Conservation (phyloP, 2,797 vertebrate species). For the Enteromius fasciolatus region DNA sequence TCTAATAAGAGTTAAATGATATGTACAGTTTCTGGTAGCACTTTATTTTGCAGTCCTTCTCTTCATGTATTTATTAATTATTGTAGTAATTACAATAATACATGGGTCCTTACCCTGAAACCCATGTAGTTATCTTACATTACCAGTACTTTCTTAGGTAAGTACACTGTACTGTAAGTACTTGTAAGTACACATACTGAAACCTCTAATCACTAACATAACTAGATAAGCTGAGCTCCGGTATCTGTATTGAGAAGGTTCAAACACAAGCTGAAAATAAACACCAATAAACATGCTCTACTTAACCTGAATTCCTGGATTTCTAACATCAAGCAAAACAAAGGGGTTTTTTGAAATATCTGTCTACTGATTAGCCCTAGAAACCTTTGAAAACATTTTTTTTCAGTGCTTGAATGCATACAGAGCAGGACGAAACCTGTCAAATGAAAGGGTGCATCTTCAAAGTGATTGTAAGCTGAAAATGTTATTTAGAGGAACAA, state of each 20-base stretch:
- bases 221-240: not conserved
- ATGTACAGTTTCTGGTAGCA: not conserved
- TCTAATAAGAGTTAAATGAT: not conserved
- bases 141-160: too few species aligned
- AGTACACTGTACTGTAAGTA: too few species aligned
- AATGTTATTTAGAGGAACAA: not conserved
- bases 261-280: not conserved
- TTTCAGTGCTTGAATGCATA: not conserved
- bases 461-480: not conserved
- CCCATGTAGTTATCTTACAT: too few species aligned
- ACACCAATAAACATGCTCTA: not conserved
- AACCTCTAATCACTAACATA: constrained; percentile 1
- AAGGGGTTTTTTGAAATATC: not conserved
- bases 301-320: not conserved
- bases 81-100: too few species aligned
- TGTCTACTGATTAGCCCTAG: not conserved
- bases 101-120: too few species aligned
- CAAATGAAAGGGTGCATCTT: not conserved
- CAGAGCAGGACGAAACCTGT: constrained; percentile 23
- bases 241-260: not conserved
- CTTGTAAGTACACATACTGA: too few species aligned
- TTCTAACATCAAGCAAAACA: not conserved
- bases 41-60: too few species aligned
- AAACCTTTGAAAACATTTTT: not conserved
- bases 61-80: too few species aligned